Evolutionary conservation across 35 echinoderm and acorn worm species (phyloP).

Genomic region (Amphiura filiformis): DNA sequence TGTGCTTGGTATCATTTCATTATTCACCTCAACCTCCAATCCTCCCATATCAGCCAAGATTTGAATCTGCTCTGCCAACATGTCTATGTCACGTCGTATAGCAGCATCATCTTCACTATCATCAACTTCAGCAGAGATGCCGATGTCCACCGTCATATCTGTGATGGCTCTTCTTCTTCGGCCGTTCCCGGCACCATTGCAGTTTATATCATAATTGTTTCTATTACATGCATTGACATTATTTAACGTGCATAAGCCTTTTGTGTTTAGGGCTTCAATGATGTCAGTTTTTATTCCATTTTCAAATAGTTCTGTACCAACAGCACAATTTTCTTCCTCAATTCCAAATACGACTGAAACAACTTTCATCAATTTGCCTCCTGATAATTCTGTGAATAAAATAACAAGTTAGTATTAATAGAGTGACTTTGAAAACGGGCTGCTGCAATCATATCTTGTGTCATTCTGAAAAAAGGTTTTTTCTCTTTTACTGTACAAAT

Average conservation of each 20-base stretch:
- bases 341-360: neutral
- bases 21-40: neutral
- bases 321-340: neutral
- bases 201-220: neutral
- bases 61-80: neutral
- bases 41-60: neutral
- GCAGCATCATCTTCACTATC: neutral
- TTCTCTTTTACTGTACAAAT: too few species aligned
- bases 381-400: neutral
- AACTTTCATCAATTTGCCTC: neutral
- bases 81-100: neutral
- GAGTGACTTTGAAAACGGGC: too few species aligned
- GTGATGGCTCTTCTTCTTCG: neutral
- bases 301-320: neutral
- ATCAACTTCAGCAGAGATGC: neutral
- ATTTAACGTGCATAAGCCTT: neutral
- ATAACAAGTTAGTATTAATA: neutral
- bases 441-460: too few species aligned
- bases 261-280: neutral
- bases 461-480: too few species aligned
- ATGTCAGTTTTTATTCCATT: neutral
- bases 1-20: neutral
- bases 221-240: neutral
- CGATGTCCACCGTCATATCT: conserved; percentile 3
- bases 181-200: neutral